A percentile compares a stretch with the other conserved stretches of the same genome.
Evolutionary conservation across 2,113 vertebrate species (phyloP).

Genomic region (Sphyrna mokarran): DNA sequence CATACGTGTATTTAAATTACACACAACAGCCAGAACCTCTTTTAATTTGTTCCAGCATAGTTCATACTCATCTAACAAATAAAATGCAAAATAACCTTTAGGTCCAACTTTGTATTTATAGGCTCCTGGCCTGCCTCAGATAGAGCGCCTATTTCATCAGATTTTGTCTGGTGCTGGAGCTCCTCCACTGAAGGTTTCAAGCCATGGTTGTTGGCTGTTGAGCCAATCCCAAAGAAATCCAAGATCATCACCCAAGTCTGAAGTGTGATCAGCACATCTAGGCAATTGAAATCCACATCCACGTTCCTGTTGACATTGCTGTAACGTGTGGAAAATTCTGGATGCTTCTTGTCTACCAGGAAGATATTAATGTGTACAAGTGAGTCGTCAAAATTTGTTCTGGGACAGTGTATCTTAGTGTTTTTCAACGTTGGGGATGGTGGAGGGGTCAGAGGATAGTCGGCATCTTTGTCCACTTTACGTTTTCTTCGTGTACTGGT

Average conservation of each 20-base stretch:
- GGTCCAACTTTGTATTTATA: constrained; percentile 81
- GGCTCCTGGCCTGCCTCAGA: constrained; percentile 48
- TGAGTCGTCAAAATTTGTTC: constrained; percentile 80
- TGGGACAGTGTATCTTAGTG: constrained; percentile 49
- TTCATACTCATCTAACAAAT: not conserved
- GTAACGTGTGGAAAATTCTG: constrained; percentile 77
- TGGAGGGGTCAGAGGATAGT: constrained; percentile 84
- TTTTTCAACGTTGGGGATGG: constrained; percentile 74
- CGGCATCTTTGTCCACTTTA: constrained; percentile 64
- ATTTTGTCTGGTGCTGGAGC: constrained; percentile 52
- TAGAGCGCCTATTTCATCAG: constrained; percentile 49
- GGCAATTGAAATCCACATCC: constrained; percentile 93
- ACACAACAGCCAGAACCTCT: not conserved
- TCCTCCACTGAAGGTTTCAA: constrained; percentile 60
- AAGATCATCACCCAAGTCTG: constrained; percentile 97
- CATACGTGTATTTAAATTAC: not conserved
- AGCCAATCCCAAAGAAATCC: constrained; percentile 96
- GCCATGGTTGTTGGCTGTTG: constrained; percentile 90
- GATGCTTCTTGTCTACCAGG: constrained; percentile 88
- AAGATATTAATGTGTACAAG: constrained; percentile 90
- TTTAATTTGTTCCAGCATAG: not conserved
- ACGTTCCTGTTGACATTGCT: constrained; percentile 71
- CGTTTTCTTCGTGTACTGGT: constrained; percentile 60
- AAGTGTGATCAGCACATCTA: constrained; percentile 88
- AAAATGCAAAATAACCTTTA: constrained; percentile 70